These are phyloP conservation scores for Cephus pulcher DNA, from an alignment of 2,888 invertebrate species.

Conservation along the genomic window DNA sequence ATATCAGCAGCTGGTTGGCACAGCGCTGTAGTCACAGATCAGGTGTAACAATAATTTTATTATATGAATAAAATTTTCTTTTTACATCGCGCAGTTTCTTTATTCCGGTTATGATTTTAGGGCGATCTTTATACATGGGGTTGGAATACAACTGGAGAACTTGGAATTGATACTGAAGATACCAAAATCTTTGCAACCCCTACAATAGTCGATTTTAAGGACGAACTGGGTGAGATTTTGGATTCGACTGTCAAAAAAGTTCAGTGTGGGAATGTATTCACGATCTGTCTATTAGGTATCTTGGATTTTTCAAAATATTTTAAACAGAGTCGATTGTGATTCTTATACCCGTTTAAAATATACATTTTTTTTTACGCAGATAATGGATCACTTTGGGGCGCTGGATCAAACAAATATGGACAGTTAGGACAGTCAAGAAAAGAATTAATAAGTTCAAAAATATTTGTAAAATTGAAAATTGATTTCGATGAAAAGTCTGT, in stretches of 20 bases:
- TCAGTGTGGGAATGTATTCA: constrained; percentile 83
- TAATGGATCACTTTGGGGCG: constrained; percentile 77
- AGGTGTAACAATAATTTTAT: constrained; percentile 38
- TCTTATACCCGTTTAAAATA: constrained; percentile 17
- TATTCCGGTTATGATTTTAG: constrained; percentile 38
- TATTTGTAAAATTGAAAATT: constrained; percentile 45
- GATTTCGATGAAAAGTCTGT: constrained; percentile 33
- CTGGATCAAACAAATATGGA: constrained; percentile 86
- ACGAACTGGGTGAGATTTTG: constrained; percentile 36
- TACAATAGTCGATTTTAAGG: constrained; percentile 68
- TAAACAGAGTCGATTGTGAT: background rate
- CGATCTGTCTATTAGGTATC: constrained; percentile 74
- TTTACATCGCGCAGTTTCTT: background rate
- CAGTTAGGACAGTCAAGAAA: constrained; percentile 72
- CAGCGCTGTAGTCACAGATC: constrained; percentile 80
- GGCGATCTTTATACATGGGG: constrained; percentile 94
- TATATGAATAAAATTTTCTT: background rate
- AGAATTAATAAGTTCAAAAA: constrained; percentile 30
- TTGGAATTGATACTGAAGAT: constrained; percentile 73
- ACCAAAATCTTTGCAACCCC: constrained; percentile 66
- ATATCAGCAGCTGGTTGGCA: constrained; percentile 92
- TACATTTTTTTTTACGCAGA: constrained; percentile 63
- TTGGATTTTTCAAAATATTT: constrained; percentile 1
- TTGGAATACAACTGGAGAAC: constrained; percentile 89
- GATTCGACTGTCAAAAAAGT: constrained; percentile 68